Base-by-base conservation (phyloP, 1,140 invertebrate genomes). In the Eufriesea mexicana region DNA sequence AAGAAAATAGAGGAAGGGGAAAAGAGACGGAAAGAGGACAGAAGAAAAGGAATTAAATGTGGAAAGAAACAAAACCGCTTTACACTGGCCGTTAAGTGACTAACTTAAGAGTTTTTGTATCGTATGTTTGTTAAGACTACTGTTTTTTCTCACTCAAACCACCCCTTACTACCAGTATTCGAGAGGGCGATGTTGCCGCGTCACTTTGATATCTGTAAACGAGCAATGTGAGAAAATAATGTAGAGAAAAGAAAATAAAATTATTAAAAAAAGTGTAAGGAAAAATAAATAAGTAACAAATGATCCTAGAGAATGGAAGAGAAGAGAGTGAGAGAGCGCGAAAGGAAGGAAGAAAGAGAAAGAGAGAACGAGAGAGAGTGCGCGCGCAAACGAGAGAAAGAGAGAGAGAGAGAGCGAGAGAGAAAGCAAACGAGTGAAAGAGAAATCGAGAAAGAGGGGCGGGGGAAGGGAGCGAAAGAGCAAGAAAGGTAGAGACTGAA, bases 51-150 rank as follows among this genome's bases (percentile, higher is more conserved):
- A 51, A 59, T 49, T 62, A 79, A 70, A 75, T 68, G 47, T 70
- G 47, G 25, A 70, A 70, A 49, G 61, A 79, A 73, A 72, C 55
- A 79, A 75, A 71, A 61, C 91, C 91, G 92, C 92, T 93, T 92
- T 84, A 88, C 81, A 92, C 90, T 92, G 88, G 90, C 87, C 89
- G 88, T 92, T 93, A 87, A 66, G 85, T 86, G 88, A 91, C 91
- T 74, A 91, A 92, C 90, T 92, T 92, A 94, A 91, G 90, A 90
- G 84, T 90, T 93, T 94, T 93, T 93, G 93, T 94, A 94, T 93
- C 90, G 90, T 93, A 93, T 89, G 89, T 93, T 94, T 94, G 89
- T 94, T 94, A 94, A 92, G 92, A 92, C 90, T 93, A 91, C 89
- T 78, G 85, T 87, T 89, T 91, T 91, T 92, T 91, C 89, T 92